These are phyloP conservation scores for Pogonomyrmex californicus DNA, from an alignment of 1,140 invertebrate species.

Conservation along the genomic window DNA sequence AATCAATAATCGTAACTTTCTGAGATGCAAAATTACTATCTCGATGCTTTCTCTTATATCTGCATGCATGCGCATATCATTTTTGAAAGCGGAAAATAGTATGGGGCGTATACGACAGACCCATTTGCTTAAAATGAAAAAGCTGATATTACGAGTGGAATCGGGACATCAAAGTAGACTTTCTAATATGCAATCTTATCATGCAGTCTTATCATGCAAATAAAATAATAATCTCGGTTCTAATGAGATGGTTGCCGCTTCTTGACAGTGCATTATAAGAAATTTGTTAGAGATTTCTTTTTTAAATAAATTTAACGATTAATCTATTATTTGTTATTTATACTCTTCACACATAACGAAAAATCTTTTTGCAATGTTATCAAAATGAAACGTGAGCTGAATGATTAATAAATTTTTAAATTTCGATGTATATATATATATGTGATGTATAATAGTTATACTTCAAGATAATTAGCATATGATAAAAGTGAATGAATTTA, in stretches of 20 bases:
- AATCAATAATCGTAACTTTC: neutral
- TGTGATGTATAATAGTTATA: neutral
- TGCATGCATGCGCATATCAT: conserved; percentile 61
- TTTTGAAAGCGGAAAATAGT: conserved; percentile 71
- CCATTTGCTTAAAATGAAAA: conserved; percentile 82
- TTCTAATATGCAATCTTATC: conserved; percentile 68
- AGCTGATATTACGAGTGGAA: conserved; percentile 75
- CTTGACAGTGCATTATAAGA: conserved; percentile 12
- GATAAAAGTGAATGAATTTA: neutral
- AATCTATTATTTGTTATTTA: neutral
- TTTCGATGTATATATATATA: neutral
- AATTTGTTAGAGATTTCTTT: conserved; percentile 42
- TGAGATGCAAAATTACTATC: neutral
- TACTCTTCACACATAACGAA: neutral
- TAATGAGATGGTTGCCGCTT: conserved; percentile 74
- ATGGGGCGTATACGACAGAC: conserved; percentile 73
- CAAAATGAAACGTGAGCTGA: neutral
- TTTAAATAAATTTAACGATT: neutral
- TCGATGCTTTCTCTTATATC: conserved; percentile 33
- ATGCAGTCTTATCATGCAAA: conserved; percentile 71
- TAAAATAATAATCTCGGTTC: conserved; percentile 79
- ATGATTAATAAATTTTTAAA: neutral
- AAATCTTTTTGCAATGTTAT: neutral
- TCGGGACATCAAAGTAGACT: conserved; percentile 80
- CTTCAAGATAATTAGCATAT: neutral